These are phyloP conservation scores for Eilema caniola DNA, from an alignment of 2,888 invertebrate genomes.

Conservation along the genomic window DNA sequence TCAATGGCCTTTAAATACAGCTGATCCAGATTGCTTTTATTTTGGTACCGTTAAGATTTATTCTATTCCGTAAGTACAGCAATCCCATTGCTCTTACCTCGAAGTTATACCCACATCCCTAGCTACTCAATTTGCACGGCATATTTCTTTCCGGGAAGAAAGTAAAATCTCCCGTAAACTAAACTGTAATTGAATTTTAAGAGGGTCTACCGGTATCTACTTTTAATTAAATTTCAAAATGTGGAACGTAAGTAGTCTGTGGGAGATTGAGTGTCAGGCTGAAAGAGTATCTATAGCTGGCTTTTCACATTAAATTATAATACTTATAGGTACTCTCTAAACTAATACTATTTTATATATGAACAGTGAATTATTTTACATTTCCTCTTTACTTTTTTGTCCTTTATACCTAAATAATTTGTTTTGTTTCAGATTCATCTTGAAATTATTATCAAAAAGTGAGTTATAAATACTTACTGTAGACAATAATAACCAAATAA, in stretches of 20 bases:
- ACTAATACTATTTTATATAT: not conserved
- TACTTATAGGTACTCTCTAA: too few species aligned
- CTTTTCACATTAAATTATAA: not conserved
- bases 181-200: conserved; percentile 1
- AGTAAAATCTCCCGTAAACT: conserved; percentile 13
- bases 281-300: not conserved
- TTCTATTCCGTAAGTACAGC: not conserved
- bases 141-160: not conserved
- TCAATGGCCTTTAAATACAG: not conserved
- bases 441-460: conserved; percentile 11
- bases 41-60: not conserved
- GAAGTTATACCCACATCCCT: not conserved
- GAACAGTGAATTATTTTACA: not conserved
- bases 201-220: not conserved
- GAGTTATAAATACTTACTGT: not conserved
- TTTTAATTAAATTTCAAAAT: conserved; percentile 18
- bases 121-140: not conserved
- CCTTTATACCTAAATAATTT: conserved; percentile 5
- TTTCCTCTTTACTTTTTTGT: not conserved
- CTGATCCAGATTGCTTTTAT: not conserved
- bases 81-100: not conserved
- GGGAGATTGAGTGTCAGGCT: not conserved
- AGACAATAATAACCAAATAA: not conserved
- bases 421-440: conserved; percentile 42
- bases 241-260: conserved; percentile 3